Evolutionary conservation across 2,113 vertebrate species (phyloP), one percentile per base, ranked within the genome.

Genomic region (Capricornis sumatraensis): DNA sequence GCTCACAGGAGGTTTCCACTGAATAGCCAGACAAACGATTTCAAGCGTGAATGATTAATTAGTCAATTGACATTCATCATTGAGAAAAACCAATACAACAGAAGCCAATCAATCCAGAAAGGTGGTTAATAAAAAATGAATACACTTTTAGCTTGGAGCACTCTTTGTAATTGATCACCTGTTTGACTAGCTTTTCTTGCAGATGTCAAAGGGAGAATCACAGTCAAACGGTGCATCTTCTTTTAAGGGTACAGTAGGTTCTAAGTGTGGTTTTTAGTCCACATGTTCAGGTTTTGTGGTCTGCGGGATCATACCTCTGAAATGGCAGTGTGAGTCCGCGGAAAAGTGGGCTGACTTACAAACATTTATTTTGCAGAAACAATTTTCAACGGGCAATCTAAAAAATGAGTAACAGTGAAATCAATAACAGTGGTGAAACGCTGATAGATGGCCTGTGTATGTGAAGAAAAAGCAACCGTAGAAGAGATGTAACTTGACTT

Each of bases 91-190:
- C 86, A 81, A 45, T 81, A 83, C 76, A 96, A 93, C 1, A 25
- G 88, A 96, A 95, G 93, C 89, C 33, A 60, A 57, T 84, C 89
- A 30, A 91, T 85, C 71, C 90, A 52, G 76, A 79, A 88, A 94
- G 62, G 33, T 81, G 36, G 19, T 94, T 94, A 55, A 94, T 95
- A 84, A 95, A 89, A 86, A 95, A 87, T 87, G 89, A 87, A 57
- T 64, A 74, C 9, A 43, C 53, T 30, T 55, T 55, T 33, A 64
- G 40, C 47, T 12, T 11, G 40, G 43, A 85, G 47, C 10, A 2
- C 47, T 67, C 40, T 36, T 83, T 94, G 43, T 57, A 85, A 93
- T n/a, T n/a, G 52, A 93, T 81, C 85, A 76, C 57, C 47, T 81
- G 4, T 87, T 94, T 88, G 94, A 81, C 81, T 91, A 55, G 21